These are phyloP conservation scores for Puffinus mauretanicus DNA, from an alignment of 2,113 vertebrate species.

Conservation along the genomic window DNA sequence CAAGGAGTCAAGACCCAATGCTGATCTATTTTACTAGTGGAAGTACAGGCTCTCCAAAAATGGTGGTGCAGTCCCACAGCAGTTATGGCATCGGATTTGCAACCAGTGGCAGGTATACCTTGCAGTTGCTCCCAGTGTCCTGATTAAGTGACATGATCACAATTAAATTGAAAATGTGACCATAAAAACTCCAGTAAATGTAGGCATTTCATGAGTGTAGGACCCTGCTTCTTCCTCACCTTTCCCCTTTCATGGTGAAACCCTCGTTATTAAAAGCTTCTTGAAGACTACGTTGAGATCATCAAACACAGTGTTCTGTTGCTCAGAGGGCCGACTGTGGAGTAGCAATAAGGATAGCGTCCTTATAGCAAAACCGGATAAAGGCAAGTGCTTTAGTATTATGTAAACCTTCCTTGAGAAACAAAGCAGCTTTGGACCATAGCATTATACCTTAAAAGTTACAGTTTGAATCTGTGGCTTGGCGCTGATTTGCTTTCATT, in stretches of 20 bases:
- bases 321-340: neutral
- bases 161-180: neutral
- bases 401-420: neutral
- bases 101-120: slow-evolving; percentile 72
- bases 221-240: neutral
- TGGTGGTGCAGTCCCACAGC: slow-evolving; percentile 80
- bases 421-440: neutral
- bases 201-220: neutral
- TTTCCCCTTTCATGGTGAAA: neutral
- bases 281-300: neutral
- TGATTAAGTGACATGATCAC: neutral
- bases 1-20: slow-evolving; percentile 74
- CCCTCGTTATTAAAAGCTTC: neutral
- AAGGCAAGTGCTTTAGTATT: neutral
- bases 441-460: neutral
- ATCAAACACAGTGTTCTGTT: neutral
- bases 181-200: neutral
- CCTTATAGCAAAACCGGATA: neutral
- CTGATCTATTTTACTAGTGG: slow-evolving; percentile 84
- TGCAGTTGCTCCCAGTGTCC: neutral
- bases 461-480: neutral
- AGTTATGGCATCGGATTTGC: slow-evolving; percentile 79
- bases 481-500: neutral
- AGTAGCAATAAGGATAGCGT: neutral
- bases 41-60: slow-evolving; percentile 82